A percentile compares a stretch with the other conserved stretches of the same genome.
Conservation (phyloP, 2,113 vertebrate species). For the Myrmecophaga tridactyla region DNA sequence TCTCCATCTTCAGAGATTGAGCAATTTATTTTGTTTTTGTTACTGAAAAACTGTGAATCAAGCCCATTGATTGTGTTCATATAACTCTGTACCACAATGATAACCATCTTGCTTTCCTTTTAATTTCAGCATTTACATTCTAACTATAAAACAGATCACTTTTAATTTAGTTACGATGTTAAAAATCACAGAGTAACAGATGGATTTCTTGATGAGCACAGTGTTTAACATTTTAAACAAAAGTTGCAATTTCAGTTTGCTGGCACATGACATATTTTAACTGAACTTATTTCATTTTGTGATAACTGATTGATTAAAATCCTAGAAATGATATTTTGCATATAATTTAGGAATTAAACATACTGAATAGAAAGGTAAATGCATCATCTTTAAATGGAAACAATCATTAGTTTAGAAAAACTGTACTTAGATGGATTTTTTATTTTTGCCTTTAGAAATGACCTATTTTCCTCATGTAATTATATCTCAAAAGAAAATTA, state of each 20-base stretch:
- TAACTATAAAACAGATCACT: not conserved
- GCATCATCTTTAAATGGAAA: not conserved
- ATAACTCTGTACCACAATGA: not conserved
- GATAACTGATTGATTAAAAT: not conserved
- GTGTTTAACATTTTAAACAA: slow-evolving; percentile 30
- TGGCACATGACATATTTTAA: not conserved
- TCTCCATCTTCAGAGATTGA: not conserved
- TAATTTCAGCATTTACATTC: slow-evolving; percentile 16
- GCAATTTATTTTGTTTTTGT: slow-evolving; percentile 2
- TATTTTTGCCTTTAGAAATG: slow-evolving; percentile 1
- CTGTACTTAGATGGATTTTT: not conserved
- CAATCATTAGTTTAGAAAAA: slow-evolving; percentile 4
- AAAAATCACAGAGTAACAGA: not conserved
- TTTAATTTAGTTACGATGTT: slow-evolving; percentile 35
- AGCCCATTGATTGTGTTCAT: not conserved
- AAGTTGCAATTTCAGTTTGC: slow-evolving; percentile 6
- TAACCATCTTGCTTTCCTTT: not conserved
- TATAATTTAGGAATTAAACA: not conserved
- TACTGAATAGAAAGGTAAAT: not conserved
- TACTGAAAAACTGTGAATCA: not conserved
- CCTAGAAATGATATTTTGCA: not conserved
- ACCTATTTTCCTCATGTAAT: not conserved
- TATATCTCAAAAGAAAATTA: not conserved
- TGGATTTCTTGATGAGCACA: slow-evolving; percentile 24
- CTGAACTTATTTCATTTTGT: not conserved